Conservation (phyloP, 2,113 vertebrate genomes). For the Mormyrus iriodes region DNA sequence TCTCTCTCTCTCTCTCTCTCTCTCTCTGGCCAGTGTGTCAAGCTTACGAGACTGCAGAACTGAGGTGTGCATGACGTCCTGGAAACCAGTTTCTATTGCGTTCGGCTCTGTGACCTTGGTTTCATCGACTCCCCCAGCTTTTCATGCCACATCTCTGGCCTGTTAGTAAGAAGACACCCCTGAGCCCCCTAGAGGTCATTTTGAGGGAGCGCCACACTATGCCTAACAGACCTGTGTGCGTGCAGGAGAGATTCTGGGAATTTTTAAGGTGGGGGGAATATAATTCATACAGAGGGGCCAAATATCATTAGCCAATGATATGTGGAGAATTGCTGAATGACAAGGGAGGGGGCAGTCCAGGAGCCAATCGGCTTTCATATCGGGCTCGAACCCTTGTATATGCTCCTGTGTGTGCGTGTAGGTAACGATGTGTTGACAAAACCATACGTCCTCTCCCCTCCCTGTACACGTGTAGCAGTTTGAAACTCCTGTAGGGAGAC, state of each 20-base stretch:
- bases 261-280: background rate
- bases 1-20: background rate
- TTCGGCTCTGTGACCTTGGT: slow-evolving; percentile 46
- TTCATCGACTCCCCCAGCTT: slow-evolving; percentile 55
- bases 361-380: background rate
- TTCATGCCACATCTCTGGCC: slow-evolving; percentile 53
- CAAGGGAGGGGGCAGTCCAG: background rate
- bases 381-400: background rate
- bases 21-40: slow-evolving; percentile 44
- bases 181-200: background rate
- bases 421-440: background rate
- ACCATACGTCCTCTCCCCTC: background rate
- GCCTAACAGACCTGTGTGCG: background rate
- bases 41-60: slow-evolving; percentile 61
- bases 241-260: background rate
- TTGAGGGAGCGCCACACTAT: background rate
- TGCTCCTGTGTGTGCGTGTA: background rate
- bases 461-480: background rate
- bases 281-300: background rate
- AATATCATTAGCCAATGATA: background rate
- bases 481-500: background rate
- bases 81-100: slow-evolving; percentile 42
- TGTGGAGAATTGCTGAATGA: background rate
- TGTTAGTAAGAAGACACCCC: slow-evolving; percentile 53
- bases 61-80: slow-evolving; percentile 54